Conservation (phyloP, 2,113 vertebrate genomes). For the Podarcis cretensis region DNA sequence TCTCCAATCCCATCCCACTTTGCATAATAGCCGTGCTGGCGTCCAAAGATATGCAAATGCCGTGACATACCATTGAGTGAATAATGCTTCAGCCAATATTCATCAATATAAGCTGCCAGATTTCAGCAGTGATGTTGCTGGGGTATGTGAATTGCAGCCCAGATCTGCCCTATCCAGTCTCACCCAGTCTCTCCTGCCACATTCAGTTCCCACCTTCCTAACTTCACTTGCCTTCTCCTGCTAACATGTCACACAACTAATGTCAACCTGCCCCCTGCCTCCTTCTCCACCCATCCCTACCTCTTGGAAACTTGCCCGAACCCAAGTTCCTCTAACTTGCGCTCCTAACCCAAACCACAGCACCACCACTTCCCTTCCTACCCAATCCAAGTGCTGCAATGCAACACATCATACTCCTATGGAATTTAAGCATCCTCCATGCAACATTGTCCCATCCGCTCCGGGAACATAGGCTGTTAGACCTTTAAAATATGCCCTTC, state of each 20-base stretch:
- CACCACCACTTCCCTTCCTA: too few relatives aligned
- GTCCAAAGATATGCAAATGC: slow-evolving; percentile 6
- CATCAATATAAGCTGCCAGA: not conserved
- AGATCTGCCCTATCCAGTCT: not conserved
- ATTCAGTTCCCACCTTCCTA: not conserved
- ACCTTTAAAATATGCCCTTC: too few relatives aligned
- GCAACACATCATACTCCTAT: too few relatives aligned
- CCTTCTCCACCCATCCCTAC: not conserved
- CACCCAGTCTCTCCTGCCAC: not conserved
- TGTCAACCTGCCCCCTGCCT: not conserved
- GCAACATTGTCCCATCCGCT: too few relatives aligned
- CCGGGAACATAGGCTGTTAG: too few relatives aligned
- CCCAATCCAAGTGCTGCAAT: too few relatives aligned
- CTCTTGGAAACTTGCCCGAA: not conserved
- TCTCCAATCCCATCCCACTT: slow-evolving; percentile 32
- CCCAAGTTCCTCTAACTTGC: not conserved
- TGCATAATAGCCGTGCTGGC: slow-evolving; percentile 56
- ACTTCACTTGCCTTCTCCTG: not conserved
- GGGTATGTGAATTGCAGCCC: not conserved
- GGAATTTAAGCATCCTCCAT: too few relatives aligned
- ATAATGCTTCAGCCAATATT: not conserved
- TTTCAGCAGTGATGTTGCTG: not conserved
- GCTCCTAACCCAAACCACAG: too few relatives aligned
- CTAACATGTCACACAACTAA: not conserved
- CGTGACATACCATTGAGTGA: slow-evolving; percentile 49